Percentiles rank a stretch among this genome's conserved stretches.
Evolutionary conservation across 92 coral and sea anemone species (phyloP).

Genomic region (Epizoanthus stellaris): DNA sequence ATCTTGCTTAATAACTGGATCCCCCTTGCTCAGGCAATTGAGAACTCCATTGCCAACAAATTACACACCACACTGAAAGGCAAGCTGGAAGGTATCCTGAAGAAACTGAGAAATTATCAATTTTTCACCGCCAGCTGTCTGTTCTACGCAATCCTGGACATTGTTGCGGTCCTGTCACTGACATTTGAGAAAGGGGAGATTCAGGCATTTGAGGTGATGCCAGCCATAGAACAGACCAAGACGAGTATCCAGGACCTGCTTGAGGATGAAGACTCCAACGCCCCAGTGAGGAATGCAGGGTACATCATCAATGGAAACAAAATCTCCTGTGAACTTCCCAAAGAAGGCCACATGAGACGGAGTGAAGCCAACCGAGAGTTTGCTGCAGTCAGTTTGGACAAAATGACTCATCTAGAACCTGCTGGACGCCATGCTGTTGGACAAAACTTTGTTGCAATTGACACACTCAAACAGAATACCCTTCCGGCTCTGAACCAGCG

Average conservation of each 20-base stretch:
- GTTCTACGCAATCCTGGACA: background rate
- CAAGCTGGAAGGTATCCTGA: background rate
- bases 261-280: background rate
- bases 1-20: background rate
- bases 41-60: background rate
- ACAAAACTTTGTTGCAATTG: background rate
- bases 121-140: background rate
- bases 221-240: background rate
- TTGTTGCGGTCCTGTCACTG: background rate
- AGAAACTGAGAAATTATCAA: background rate
- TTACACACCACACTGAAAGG: background rate
- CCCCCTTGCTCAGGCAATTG: slow-evolving; percentile 1
- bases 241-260: background rate
- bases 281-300: background rate
- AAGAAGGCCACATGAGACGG: background rate
- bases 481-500: background rate
- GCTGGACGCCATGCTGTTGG: background rate
- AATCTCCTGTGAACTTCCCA: background rate
- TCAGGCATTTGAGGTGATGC: background rate
- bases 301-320: background rate
- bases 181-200: background rate
- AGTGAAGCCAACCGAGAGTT: slow-evolving; percentile 8
- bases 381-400: background rate
- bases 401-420: background rate
- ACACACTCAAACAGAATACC: background rate